Evolutionary conservation across 1,140 invertebrate species (phyloP).

Genomic region (Pteromalus puparum): DNA sequence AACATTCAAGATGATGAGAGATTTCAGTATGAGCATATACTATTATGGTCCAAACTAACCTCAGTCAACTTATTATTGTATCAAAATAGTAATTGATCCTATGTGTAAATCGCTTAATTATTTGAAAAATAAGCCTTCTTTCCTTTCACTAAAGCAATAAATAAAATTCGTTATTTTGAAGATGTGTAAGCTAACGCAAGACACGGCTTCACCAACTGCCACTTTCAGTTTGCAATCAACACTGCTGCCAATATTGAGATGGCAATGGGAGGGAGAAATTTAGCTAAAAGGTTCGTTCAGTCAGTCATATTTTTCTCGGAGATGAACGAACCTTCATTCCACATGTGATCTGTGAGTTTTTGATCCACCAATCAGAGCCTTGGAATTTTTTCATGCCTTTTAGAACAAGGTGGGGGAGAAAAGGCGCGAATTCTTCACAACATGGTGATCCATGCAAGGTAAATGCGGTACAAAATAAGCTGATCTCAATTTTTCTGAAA

Average conservation of each 20-base stretch:
- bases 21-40: too few relatives aligned
- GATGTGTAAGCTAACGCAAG: not conserved
- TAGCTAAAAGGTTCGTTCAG: not conserved
- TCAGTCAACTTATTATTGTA: not conserved
- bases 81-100: too few relatives aligned
- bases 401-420: not conserved
- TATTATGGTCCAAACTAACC: too few relatives aligned
- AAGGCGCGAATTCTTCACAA: slow-evolving; percentile 43
- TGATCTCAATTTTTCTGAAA: too few relatives aligned
- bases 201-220: not conserved
- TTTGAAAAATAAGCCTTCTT: not conserved
- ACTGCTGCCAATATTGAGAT: slow-evolving; percentile 26
- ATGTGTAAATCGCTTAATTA: not conserved
- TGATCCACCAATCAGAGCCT: slow-evolving; percentile 13
- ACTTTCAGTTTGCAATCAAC: not conserved
- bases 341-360: not conserved
- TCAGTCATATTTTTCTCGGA: not conserved
- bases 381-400: not conserved
- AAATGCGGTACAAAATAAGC: too few relatives aligned
- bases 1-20: too few relatives aligned
- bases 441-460: not conserved
- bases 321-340: not conserved
- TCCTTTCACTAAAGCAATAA: not conserved
- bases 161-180: not conserved
- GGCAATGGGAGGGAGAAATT: slow-evolving; percentile 18